Base-by-base conservation (phyloP, 2,113 vertebrate genomes). In the Arothron firmamentum region DNA sequence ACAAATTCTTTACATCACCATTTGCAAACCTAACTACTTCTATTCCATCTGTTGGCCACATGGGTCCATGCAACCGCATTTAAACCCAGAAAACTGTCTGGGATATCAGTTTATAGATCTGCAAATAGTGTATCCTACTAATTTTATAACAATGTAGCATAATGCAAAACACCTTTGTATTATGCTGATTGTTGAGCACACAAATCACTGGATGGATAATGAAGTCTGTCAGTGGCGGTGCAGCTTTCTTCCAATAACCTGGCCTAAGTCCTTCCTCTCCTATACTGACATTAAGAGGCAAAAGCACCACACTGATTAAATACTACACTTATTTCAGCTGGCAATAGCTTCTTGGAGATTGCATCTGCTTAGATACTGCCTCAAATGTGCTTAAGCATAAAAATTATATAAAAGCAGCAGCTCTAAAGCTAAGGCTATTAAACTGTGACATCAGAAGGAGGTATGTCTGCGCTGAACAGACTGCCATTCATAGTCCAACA, bases 211-310 rank as follows among this genome's bases (percentile, higher is more conserved):
- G 0, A 20, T 45, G 74, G 72, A 80, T 67, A 77, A 70, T 65
- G 34, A 67, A 65, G 70, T 65, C 49, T 65, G 21, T 61, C 54
- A 65, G 45, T 41, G 64, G 45, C 65, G 67, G 52, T 52, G 31
- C 53, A 59, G 65, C 28, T 73, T 71, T 70, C 65, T 50, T 77
- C 55, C 69, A 63, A 65, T 85, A 81, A 80, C 82, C 80, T 87
- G 82, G 77, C 13, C 71, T 17, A 38, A 38, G 34, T 38, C 34
- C 34, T 38, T 65, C 50, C 43, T 69, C 45, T 55, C 42, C 64
- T 62, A 49, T 59, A 25, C 54, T 15, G 17, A 42, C 20, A 21
- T 65, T 38, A 38, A 38, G 34, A 11, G 1, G 34, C 56, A 51
- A 61, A 64, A 75, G 43, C 25, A 46, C 25, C 49, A 0, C 0